Evolutionary conservation across 2,113 vertebrate species (phyloP), one percentile per base, ranked within the genome.

Genomic region (Melanostigma gelatinosum): DNA sequence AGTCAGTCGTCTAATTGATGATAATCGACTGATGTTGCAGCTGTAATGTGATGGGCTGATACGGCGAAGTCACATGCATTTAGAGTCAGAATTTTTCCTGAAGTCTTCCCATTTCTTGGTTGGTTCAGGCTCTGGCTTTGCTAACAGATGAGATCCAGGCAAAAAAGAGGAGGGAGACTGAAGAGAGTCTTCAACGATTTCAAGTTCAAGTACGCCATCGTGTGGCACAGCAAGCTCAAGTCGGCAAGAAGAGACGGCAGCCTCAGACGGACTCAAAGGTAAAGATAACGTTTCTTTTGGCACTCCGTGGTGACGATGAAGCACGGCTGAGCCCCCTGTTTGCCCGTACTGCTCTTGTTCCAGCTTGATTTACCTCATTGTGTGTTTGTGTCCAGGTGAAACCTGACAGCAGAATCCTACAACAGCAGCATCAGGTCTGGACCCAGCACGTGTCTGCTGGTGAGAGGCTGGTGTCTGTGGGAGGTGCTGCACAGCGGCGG

Each of bases 171-270:
- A 88, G 46, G 69, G 75, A 85, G 86, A 96, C 96, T 60, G 94
- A 95, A 29, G 95, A 95, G 73, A 92, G 81, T 38, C 93, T 99
- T 68, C 93, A 86, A 7, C 92, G 72, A 1, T 99, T 98, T 93
- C 97, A 97, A 85, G 93, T 90, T 3, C 92, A 95, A 87, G 97
- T 99, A 63, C 96, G 94, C 88, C 91, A 72, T 54, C 93, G 98
- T 22, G 95, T 99, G 89, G 97, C 95, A 34, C 94, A 95, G 46
- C 95, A 93, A 55, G 75, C 94, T 38, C 89, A 87, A 50, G 65
- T 93, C 80, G 88, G 83, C 16, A 95, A 93, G 27, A 95, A 91
- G n/a, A 88, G 90, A 50, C 94, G 89, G 8, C 95, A 96, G 84
- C 87, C 95, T 57, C 95, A 94, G 83, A 93, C 88, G 5, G 11